Evolutionary conservation across 2,888 invertebrate genomes (phyloP), one percentile per base, ranked within the genome.

Genomic region (Melieria crassipennis): DNA sequence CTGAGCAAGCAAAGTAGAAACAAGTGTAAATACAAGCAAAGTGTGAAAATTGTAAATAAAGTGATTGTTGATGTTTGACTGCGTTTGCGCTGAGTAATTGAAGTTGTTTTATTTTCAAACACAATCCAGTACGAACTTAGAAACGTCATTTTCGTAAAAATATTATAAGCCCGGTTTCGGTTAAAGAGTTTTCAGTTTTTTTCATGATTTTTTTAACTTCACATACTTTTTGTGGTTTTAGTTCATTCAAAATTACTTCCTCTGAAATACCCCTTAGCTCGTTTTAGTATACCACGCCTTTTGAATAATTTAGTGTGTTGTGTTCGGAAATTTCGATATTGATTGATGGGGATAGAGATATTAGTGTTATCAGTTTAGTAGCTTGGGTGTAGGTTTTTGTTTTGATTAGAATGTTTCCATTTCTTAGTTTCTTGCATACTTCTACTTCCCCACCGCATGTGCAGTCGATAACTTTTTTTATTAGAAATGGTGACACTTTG

Each of bases 81-180:
- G n/a, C n/a, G n/a, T n/a, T n/a, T n/a, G n/a, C n/a, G n/a, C n/a
- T n/a, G n/a, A n/a, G n/a, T n/a, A n/a, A n/a, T n/a, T n/a, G n/a
- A n/a, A n/a, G n/a, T n/a, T n/a, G n/a, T n/a, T n/a, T n/a, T n/a
- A n/a, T n/a, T n/a, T n/a, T n/a, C n/a, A n/a, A n/a, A n/a, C n/a
- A n/a, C n/a, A n/a, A n/a, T n/a, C n/a, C n/a, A n/a, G n/a, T n/a
- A n/a, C n/a, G n/a, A n/a, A n/a, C n/a, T n/a, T n/a, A n/a, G n/a
- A n/a, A n/a, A n/a, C n/a, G n/a, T n/a, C n/a, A n/a, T n/a, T n/a
- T n/a, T n/a, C n/a, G n/a, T n/a, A n/a, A n/a, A n/a, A 73, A 43
- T 42, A 67, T 65, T n/a, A 61, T 61, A 47, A 74, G 50, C 13
- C 72, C 73, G 45, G 72, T 75, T 69, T 74, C 71, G 30, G 62